A percentile compares a stretch with the other conserved stretches of the same genome.
Conservation (phyloP, 2,113 vertebrate genomes). For the Columba janthina region DNA sequence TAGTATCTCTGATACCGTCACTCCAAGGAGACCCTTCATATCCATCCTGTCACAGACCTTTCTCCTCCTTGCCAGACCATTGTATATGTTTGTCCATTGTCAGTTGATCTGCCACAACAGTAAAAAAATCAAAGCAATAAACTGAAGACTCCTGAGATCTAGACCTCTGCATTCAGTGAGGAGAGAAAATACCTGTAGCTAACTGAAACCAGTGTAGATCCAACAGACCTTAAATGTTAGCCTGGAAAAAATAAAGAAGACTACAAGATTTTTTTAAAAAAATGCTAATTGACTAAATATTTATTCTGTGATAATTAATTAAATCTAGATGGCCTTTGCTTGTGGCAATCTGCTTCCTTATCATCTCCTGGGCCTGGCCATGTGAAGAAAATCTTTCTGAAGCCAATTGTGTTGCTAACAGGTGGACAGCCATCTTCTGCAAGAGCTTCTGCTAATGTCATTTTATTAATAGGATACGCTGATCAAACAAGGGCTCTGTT, state of each 20-base stretch:
- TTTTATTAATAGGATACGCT: slow-evolving; percentile 50
- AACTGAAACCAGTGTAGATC: fast-evolving
- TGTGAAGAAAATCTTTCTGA: not conserved
- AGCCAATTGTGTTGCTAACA: not conserved
- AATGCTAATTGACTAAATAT: not conserved
- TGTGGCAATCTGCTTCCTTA: not conserved
- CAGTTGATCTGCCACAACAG: not conserved
- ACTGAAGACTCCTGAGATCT: not conserved
- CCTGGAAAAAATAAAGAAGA: fast-evolving
- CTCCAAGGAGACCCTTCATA: not conserved
- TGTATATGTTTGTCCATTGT: not conserved
- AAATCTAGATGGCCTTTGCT: fast-evolving
- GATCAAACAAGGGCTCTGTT: not conserved
- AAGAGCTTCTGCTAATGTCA: not conserved
- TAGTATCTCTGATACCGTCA: not conserved
- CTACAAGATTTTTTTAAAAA: not conserved
- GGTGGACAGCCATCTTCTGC: not conserved
- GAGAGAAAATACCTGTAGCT: not conserved
- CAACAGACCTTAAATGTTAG: not conserved
- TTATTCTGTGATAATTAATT: not conserved
- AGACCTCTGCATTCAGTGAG: not conserved
- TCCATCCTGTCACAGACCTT: fast-evolving
- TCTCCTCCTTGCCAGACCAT: not conserved
- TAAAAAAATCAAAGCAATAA: not conserved
- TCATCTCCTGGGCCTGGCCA: not conserved